These are phyloP conservation scores for Microplitis deprimator DNA, from an alignment of 2,888 invertebrate species.

Conservation along the genomic window DNA sequence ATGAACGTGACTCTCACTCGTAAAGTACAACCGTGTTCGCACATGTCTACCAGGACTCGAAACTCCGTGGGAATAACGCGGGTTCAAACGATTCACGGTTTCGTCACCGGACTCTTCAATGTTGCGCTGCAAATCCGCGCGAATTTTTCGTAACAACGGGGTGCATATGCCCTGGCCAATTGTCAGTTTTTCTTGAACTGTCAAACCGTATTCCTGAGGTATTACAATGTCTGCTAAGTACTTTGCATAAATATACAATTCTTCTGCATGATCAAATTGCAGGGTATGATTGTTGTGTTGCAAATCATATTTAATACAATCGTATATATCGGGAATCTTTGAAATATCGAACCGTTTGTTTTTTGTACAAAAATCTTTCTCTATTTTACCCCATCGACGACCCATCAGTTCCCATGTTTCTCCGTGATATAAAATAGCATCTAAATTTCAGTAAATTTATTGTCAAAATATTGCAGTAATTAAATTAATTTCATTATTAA, in stretches of 20 bases:
- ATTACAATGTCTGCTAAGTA: conserved; percentile 98
- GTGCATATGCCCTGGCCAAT: conserved; percentile 98
- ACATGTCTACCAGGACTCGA: conserved; percentile 98
- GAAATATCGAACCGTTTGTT: conserved; percentile 96
- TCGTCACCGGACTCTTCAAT: conserved; percentile 93
- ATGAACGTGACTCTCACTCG: conserved; percentile 99
- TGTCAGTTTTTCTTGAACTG: conserved; percentile 93
- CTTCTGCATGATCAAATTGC: conserved; percentile 93
- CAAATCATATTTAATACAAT: conserved; percentile 98
- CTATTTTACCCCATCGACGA: conserved; percentile 96
- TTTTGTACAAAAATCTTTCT: conserved; percentile 97
- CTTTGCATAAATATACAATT: conserved; percentile 95
- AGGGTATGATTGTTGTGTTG: conserved; percentile 98
- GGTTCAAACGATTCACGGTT: conserved; percentile 95
- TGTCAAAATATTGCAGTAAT: neutral
- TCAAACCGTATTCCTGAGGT: conserved; percentile 98
- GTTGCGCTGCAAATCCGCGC: conserved; percentile 94
- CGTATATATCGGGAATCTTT: conserved; percentile 99
- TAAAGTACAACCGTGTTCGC: conserved; percentile 98
- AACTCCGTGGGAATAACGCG: conserved; percentile 97
- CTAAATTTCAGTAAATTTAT: conserved; percentile 70
- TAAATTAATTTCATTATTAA: neutral
- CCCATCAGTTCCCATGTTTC: conserved; percentile 99
- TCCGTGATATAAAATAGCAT: conserved; percentile 95
- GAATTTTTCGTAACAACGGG: conserved; percentile 94